These are phyloP conservation scores for Pyrgilauda ruficollis DNA, from an alignment of 2,113 vertebrate species.

Conservation along the genomic window DNA sequence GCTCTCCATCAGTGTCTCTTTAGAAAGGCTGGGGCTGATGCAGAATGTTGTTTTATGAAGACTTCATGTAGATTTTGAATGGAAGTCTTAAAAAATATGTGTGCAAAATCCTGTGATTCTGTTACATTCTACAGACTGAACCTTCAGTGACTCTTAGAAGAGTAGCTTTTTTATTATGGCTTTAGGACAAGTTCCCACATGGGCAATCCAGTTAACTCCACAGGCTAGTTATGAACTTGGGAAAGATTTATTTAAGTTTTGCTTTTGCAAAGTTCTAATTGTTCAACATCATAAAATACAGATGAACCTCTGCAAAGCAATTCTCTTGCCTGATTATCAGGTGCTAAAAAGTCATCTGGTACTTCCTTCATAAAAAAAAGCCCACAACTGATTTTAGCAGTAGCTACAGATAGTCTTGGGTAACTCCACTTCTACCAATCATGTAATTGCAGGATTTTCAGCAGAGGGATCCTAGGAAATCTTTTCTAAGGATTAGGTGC, in stretches of 20 bases:
- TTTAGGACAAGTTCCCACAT: neutral
- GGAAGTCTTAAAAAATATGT: neutral
- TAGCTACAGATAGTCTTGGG: neutral
- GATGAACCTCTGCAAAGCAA: neutral
- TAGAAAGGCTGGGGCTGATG: neutral
- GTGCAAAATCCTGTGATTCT: neutral
- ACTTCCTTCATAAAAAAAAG: neutral
- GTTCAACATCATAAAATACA: neutral
- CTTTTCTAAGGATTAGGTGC: neutral
- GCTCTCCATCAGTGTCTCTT: neutral
- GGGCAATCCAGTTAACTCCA: neutral
- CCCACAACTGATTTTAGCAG: neutral
- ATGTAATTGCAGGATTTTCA: neutral
- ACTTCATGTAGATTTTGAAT: neutral
- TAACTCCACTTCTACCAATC: neutral
- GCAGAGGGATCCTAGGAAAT: neutral
- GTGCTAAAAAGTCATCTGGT: neutral
- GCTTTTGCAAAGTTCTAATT: neutral
- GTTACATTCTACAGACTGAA: neutral
- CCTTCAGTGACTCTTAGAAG: neutral
- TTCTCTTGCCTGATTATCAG: neutral
- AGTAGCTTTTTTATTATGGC: neutral
- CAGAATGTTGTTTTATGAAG: neutral
- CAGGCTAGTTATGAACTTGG: neutral
- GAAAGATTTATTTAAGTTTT: neutral